Base-by-base conservation (phyloP, 2,888 invertebrate genomes). In the Zygaena filipendulae region DNA sequence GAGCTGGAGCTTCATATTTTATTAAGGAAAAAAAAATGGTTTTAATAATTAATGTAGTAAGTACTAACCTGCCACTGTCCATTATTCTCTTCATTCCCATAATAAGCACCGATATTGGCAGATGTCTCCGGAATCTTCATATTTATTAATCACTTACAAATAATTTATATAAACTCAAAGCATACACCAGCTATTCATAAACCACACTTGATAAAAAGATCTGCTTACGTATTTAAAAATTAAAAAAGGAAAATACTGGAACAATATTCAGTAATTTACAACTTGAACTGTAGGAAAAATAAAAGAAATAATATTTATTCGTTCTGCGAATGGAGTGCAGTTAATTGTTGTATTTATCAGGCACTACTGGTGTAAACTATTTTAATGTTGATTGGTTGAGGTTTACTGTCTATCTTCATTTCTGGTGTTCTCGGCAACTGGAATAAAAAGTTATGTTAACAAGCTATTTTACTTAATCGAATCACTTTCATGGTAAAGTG, bases 51-150 rank as follows among this genome's bases (percentile, higher is more conserved):
- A n/a, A n/a, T n/a, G n/a, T n/a, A n/a, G n/a, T n/a, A n/a, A n/a
- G n/a, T n/a, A 10, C 10, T 4, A 11, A 12, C 77, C 66, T 79
- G 77, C 77, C 77, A 79, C 59, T 77, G 77, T 32, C 70, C 70
- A 38, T 66, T 74, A 38, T 66, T 74, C 11, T 72, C 74, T 16
- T 77, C 74, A 11, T 67, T 75, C 44, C 70, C 74, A 43, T 77
- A 77, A 29, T 79, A 79, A 43, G 72, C 70, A 18, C 74, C 75
- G 45, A 72, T 59, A 19, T 70, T 75, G 1, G 72, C 59, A 0
- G 67, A 49, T 1, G 68, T 67, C 56, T 79, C 77, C 7, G 77
- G 77, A 53, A 79, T 79, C 66, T 77, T 77, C 77, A 79, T 79
- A 36, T 44, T 74, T 54, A 52, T 37, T 42, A 47, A n/a, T n/a